A percentile compares a stretch with the other conserved stretches of the same genome.
These are phyloP conservation scores for Phaethornis superciliosus DNA, from an alignment of 2,113 vertebrate genomes.

Conservation along the genomic window DNA sequence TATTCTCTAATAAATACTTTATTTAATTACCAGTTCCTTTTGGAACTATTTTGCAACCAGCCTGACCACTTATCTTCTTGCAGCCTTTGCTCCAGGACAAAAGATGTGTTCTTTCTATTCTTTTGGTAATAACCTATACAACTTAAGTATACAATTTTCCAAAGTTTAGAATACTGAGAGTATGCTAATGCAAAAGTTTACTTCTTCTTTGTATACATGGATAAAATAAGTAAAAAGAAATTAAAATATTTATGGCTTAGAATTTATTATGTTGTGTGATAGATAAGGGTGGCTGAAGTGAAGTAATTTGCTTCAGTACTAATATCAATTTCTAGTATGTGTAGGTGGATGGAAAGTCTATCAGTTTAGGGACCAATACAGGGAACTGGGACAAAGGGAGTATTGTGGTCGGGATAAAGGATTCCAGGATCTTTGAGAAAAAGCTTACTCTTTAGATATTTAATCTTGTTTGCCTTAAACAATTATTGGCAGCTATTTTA, in stretches of 20 bases:
- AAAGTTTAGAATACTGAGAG: background rate
- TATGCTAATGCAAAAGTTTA: background rate
- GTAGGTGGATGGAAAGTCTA: too few species aligned
- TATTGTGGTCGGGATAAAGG: too few species aligned
- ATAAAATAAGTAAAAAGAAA: background rate
- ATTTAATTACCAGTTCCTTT: background rate
- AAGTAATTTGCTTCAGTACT: too few species aligned
- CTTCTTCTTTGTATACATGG: background rate
- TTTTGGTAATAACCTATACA: background rate
- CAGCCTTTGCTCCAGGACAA: background rate
- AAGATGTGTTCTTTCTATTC: background rate
- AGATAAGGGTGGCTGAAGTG: too few species aligned
- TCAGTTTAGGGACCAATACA: too few species aligned
- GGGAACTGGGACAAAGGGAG: too few species aligned
- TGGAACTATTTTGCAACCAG: background rate
- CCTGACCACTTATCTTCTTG: background rate
- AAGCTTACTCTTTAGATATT: too few species aligned
- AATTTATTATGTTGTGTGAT: background rate
- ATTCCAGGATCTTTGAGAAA: too few species aligned
- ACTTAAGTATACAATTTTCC: background rate
- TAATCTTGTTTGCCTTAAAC: too few species aligned
- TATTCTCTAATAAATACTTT: background rate
- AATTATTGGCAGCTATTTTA: too few species aligned
- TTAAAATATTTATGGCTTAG: background rate
- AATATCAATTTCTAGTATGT: too few species aligned